Conservation (phyloP, 2,797 vertebrate genomes). For the Antennarius maculatus region DNA sequence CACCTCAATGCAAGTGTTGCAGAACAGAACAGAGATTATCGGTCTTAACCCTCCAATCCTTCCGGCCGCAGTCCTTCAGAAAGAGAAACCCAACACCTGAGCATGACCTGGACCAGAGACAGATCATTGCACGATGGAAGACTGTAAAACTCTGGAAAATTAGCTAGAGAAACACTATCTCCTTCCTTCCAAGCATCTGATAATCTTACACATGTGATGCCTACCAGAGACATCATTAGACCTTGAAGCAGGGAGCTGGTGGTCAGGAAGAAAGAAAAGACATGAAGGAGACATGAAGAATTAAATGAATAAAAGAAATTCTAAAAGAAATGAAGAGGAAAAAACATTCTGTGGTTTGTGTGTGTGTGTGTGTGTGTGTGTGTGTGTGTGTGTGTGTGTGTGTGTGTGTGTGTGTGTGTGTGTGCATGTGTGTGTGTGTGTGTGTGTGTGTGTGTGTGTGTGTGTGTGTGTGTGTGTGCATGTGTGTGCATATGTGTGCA, state of each 20-base stretch:
- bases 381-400: conserved; percentile 22
- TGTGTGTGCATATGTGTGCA: too few species aligned
- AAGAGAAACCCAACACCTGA: conserved; percentile 57
- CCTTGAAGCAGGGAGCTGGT: neutral
- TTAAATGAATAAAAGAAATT: neutral
- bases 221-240: conserved; percentile 35
- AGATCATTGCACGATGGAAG: conserved; percentile 44
- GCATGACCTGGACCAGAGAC: conserved; percentile 14
- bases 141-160: conserved; percentile 62
- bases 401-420: conserved; percentile 22
- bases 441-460: conserved; percentile 22
- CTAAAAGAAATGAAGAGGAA: conserved; percentile 2
- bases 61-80: conserved; percentile 17
- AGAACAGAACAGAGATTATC: conserved; percentile 57
- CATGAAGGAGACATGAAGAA: conserved; percentile 6
- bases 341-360: conserved; percentile 5
- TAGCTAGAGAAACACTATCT: conserved; percentile 62
- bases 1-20: conserved; percentile 40
- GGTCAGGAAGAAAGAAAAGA: neutral
- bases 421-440: conserved; percentile 21
- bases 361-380: conserved; percentile 15
- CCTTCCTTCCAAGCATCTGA: conserved; percentile 45
- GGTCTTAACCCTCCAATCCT: conserved; percentile 54
- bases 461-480: conserved; percentile 8
- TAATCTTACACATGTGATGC: conserved; percentile 68